These are phyloP conservation scores for Thereva unica DNA, from an alignment of 2,888 invertebrate species.

Conservation along the genomic window DNA sequence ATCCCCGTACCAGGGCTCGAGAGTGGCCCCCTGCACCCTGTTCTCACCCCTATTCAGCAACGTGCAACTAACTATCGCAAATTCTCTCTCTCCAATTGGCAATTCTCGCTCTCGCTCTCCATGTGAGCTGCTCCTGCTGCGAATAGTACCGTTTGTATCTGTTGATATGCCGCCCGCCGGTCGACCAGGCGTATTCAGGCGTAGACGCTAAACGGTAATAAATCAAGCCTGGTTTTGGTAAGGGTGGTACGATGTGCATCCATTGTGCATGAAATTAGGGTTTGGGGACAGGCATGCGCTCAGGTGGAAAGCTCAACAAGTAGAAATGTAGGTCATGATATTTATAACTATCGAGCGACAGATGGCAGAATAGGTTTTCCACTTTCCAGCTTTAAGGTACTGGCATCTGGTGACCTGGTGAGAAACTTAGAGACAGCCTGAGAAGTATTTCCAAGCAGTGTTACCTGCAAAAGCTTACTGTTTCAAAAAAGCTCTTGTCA, in stretches of 20 bases:
- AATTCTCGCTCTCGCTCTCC: too few relatives aligned
- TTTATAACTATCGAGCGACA: constrained; percentile 8
- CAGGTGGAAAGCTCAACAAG: constrained; percentile 29
- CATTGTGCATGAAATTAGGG: constrained; percentile 12
- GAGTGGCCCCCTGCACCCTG: neutral
- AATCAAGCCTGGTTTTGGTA: constrained; percentile 24
- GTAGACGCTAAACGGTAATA: constrained; percentile 33
- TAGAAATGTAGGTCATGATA: constrained; percentile 24
- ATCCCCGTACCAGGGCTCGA: neutral
- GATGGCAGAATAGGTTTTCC: neutral
- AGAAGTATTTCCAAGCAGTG: too few relatives aligned
- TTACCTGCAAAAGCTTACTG: too few relatives aligned
- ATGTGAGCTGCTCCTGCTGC: neutral
- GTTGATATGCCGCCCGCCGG: constrained; percentile 28
- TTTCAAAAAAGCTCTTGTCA: too few relatives aligned
- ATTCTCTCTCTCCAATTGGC: too few relatives aligned
- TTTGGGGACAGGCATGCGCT: constrained; percentile 23
- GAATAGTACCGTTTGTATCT: constrained; percentile 3
- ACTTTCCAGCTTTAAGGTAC: too few relatives aligned
- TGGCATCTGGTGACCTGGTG: too few relatives aligned
- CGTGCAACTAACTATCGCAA: too few relatives aligned
- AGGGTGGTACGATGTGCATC: constrained; percentile 7
- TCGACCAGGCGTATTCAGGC: constrained; percentile 32
- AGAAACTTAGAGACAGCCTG: too few relatives aligned
- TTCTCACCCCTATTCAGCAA: too few relatives aligned